Base-by-base conservation (phyloP, 2,888 invertebrate species). In the Rhorus exstirpatorius region DNA sequence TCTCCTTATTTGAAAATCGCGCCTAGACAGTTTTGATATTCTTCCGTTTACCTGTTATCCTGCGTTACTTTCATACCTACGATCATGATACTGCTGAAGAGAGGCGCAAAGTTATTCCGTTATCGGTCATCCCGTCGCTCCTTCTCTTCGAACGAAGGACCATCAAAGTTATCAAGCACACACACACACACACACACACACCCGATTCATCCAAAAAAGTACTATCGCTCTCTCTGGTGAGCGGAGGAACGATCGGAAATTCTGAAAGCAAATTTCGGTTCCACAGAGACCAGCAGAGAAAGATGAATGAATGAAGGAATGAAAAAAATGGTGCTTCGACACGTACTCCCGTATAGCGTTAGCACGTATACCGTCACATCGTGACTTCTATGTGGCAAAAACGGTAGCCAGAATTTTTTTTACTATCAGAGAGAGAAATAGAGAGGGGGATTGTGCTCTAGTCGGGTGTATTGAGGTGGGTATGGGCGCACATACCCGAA, bases 261-360 rank as follows among this genome's bases (percentile, higher is more conserved):
- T 78, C 31, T 63, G 46, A 35, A 53, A 55, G 71, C 70, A 78
- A 71, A 58, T 61, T 71, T 61, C 31, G 41, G 31, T 38, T 78
- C 71, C 71, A 63, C 71, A 63, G 61, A 77, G 77, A 74, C 68
- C 49, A n/a, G 14, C 12, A 51, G 51, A 70, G 63, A 81, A 63
- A 68, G 49, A 76, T 68, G 71, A 76, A 63, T 78, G 61, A 75
- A 72, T 65, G 26, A 71, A 71, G 49, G 17, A 74, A 60, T 38
- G 58, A 71, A 63, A 76, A 65, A 75, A 80, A 68, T 63, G 19
- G 14, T 17, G 31, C 26, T 71, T 49, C 71, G 44, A 76, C 38
- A 67, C 63, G 58, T 38, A 72, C 53, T 44, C 24, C 24, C 78
- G 63, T 35, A 61, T 38, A 76, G 19, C 49, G 67, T 67, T 58